Base-by-base conservation (phyloP, 2,888 invertebrate species). In the Standfussiana lucernea region DNA sequence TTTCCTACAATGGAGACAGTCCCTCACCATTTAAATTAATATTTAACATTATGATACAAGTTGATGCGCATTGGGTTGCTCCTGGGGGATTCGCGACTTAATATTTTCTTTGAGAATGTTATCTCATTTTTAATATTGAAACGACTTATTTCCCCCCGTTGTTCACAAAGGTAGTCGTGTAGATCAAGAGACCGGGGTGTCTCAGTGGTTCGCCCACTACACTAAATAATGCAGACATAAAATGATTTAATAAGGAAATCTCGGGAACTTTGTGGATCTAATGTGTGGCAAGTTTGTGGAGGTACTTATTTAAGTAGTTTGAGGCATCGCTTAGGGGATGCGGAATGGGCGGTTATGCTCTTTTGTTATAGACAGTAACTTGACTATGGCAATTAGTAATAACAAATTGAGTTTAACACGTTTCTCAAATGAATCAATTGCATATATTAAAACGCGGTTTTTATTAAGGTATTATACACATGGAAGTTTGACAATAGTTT, bases 51-150 rank as follows among this genome's bases (percentile, higher is more conserved):
- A 94, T 94, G 95, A 95, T 93, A 95, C 93, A 95, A 95, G 93
- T 96, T 95, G 94, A 95, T 94, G 94, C 93, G 95, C 94, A 94
- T 93, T 91, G 94, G 94, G 95, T 92, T 89, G 90, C 91, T 95
- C 96, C 94, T 95, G 79, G 84, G 87, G 95, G 96, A 95, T 94
- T 94, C 92, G 92, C 94, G 93, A 93, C 95, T 96, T 95, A 95
- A 96, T 96, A 95, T 96, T 95, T 96, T 96, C 95, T 95, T 95
- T 95, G 95, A 95, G 94, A 94, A 95, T 94, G 95, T 95, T 95
- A 95, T 95, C 93, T 94, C 94, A 94, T 95, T 95, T 96, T 96
- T 95, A 96, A 95, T 96, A 95, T 95, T 95, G 93, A 92, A 95
- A 91, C 92, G 93, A 93, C 94, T 95, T 94, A 93, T 94, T 94